These are phyloP conservation scores for Pemphredon lugubris DNA, from an alignment of 2,888 invertebrate genomes.

Conservation along the genomic window DNA sequence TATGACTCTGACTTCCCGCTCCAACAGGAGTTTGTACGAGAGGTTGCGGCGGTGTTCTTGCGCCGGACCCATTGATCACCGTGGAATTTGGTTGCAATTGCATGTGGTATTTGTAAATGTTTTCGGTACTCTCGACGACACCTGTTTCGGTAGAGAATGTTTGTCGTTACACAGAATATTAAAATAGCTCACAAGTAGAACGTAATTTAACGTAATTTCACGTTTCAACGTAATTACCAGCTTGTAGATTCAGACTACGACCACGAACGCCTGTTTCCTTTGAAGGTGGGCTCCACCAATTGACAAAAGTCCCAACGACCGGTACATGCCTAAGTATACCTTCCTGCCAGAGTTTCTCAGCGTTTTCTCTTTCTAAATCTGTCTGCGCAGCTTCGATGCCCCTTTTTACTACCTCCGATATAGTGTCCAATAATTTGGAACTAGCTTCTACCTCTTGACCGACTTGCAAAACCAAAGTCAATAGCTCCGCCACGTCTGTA, in stretches of 20 bases:
- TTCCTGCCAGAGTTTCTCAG: conserved; percentile 95
- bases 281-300: conserved; percentile 96
- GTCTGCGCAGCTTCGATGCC: conserved; percentile 96
- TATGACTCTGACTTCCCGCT: conserved; percentile 83
- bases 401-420: conserved; percentile 96
- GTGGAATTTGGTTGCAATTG: conserved; percentile 86
- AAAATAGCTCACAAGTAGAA: too few relatives aligned
- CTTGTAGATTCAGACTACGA: conserved; percentile 89
- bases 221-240: conserved; percentile 66
- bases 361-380: conserved; percentile 94
- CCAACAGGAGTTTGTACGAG: conserved; percentile 87
- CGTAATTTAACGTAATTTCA: not conserved
- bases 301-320: conserved; percentile 95
- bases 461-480: conserved; percentile 91
- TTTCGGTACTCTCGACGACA: conserved; percentile 91
- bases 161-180: too few relatives aligned
- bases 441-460: conserved; percentile 97
- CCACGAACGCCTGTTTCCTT: conserved; percentile 91
- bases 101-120: conserved; percentile 92
- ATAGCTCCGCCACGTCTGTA: conserved; percentile 92
- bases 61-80: conserved; percentile 82
- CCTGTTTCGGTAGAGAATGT: conserved; percentile 82
- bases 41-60: conserved; percentile 86
- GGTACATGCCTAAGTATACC: conserved; percentile 97
- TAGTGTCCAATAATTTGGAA: conserved; percentile 94